Conservation (phyloP, 2,113 vertebrate genomes). For the Ovibos moschatus region DNA sequence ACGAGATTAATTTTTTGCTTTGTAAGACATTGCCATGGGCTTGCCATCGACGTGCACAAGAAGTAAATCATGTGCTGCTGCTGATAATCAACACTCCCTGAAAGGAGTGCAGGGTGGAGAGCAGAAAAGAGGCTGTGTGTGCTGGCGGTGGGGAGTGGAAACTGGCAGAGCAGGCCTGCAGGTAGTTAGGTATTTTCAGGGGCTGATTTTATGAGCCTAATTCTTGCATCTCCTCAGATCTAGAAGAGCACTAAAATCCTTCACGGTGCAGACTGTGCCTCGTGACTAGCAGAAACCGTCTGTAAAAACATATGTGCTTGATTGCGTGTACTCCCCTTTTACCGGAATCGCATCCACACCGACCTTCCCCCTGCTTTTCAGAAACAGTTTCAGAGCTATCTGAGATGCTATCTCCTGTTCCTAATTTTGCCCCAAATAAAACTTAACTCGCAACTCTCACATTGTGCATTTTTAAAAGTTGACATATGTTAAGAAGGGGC, state of each 20-base stretch:
- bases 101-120: background rate
- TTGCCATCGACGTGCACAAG: background rate
- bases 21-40: background rate
- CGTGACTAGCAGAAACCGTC: background rate
- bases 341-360: fast-evolving
- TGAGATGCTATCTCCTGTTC: background rate
- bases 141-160: background rate
- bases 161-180: background rate
- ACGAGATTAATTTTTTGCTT: background rate
- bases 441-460: background rate
- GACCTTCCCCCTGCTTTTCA: background rate
- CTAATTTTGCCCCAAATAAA: background rate
- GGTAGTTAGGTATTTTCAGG: background rate
- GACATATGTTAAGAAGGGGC: background rate
- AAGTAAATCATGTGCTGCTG: background rate
- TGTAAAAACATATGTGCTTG: background rate
- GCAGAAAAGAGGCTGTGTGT: background rate
- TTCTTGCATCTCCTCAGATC: background rate
- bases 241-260: background rate
- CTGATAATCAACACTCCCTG: background rate
- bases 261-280: background rate
- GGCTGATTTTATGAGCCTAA: background rate
- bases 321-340: background rate
- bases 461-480: background rate
- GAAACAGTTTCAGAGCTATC: background rate